Conservation (phyloP, 2,797 vertebrate genomes). For the Alfaro cultratus region DNA sequence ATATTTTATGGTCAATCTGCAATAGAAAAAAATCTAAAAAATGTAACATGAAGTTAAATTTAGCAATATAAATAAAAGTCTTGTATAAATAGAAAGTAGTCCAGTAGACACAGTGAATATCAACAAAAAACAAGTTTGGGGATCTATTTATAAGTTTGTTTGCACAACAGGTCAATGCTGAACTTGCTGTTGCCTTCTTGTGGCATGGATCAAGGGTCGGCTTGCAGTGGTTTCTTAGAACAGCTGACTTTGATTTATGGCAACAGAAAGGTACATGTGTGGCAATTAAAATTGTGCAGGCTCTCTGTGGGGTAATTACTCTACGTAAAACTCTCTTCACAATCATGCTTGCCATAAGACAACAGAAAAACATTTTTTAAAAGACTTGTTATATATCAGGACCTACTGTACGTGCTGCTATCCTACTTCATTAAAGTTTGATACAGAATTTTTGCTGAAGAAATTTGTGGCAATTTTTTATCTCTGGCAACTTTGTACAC, state of each 20-base stretch:
- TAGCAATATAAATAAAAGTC: background rate
- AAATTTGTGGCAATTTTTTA: background rate
- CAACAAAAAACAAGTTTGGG: background rate
- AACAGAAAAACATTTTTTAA: background rate
- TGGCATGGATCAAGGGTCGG: background rate
- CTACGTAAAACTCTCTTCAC: background rate
- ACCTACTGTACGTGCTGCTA: background rate
- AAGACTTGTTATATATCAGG: background rate
- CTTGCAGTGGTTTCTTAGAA: background rate
- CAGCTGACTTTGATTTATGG: background rate
- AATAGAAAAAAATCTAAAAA: background rate
- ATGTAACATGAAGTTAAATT: background rate
- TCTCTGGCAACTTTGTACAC: too few relatives aligned
- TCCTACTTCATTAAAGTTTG: background rate
- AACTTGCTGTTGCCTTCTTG: background rate
- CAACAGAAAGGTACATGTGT: background rate
- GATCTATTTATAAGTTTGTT: background rate
- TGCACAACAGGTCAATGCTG: background rate
- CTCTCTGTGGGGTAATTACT: background rate
- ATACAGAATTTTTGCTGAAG: background rate
- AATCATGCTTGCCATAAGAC: background rate
- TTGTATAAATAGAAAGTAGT: background rate
- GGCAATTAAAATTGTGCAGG: background rate
- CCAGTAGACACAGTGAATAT: background rate
- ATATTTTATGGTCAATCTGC: background rate